Evolutionary conservation across 2,113 vertebrate species (phyloP).

Genomic region (Rostratula benghalensis): DNA sequence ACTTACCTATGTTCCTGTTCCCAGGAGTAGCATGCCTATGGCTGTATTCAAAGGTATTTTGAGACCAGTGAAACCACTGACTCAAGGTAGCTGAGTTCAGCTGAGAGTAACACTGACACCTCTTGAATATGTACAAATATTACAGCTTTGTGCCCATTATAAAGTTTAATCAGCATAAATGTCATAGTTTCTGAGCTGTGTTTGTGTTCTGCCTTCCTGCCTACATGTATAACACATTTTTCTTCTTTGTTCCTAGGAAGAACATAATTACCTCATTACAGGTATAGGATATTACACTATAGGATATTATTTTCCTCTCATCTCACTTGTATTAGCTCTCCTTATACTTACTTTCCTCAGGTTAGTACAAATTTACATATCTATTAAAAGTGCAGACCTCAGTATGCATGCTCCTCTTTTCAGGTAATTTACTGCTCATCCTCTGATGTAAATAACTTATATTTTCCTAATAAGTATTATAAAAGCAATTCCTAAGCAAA

Average conservation of each 20-base stretch:
- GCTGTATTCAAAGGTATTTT: neutral
- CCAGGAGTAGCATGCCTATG: neutral
- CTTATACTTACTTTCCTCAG: no score
- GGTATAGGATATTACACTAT: slow-evolving; percentile 86
- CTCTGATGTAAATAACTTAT: no score
- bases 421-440: no score
- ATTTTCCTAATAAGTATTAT: no score
- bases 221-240: neutral
- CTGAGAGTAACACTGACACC: neutral
- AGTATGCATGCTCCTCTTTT: no score
- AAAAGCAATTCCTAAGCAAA: no score
- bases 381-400: no score
- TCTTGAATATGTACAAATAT: neutral
- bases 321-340: no score
- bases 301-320: slow-evolving; percentile 88
- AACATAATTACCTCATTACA: slow-evolving; percentile 75
- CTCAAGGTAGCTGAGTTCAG: neutral
- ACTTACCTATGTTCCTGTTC: neutral
- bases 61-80: neutral
- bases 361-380: no score
- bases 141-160: neutral
- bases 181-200: neutral
- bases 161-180: neutral
- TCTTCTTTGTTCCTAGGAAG: slow-evolving; percentile 74
- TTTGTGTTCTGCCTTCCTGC: neutral